Percentiles rank a stretch among this genome's conserved stretches.
phyloP scores from a whole-genome alignment of 2,888 invertebrate species.

The Ferrisia virgata region DNA sequence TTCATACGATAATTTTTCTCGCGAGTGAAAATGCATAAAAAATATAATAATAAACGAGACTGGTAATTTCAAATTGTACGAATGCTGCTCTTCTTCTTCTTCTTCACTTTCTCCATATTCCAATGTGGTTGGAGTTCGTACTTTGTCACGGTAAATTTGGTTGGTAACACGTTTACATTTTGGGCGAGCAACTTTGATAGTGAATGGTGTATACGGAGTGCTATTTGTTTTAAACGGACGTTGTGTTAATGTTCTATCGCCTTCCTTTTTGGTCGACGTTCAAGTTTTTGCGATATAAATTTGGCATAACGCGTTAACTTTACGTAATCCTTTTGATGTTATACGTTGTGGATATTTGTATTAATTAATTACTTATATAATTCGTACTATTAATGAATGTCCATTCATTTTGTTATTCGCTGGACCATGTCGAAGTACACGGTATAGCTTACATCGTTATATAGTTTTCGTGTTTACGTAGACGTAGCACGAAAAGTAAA shows the following conservation, averaged over 20 bases:
- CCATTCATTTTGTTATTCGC: background rate
- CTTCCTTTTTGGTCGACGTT: background rate
- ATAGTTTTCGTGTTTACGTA: background rate
- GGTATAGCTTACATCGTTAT: background rate
- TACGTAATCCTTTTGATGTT: background rate
- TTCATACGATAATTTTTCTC: background rate
- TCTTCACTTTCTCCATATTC: background rate
- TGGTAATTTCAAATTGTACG: background rate
- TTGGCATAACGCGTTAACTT: background rate
- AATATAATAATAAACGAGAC: background rate
- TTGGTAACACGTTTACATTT: background rate
- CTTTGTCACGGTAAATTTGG: conserved; percentile 14
- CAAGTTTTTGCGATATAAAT: background rate
- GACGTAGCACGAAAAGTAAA: too few species aligned
- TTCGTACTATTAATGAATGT: background rate
- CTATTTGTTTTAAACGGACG: background rate
- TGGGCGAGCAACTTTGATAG: background rate
- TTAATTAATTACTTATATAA: conserved; percentile 5
- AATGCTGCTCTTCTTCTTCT: too few species aligned
- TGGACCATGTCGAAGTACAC: background rate
- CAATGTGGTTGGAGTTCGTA: background rate
- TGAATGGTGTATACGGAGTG: too few species aligned
- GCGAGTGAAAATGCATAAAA: background rate
- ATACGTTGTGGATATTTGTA: background rate
- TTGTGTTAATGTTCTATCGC: conserved; percentile 7